Evolutionary conservation across 1,140 invertebrate species (phyloP).

Genomic region (Sinonovacula constricta): DNA sequence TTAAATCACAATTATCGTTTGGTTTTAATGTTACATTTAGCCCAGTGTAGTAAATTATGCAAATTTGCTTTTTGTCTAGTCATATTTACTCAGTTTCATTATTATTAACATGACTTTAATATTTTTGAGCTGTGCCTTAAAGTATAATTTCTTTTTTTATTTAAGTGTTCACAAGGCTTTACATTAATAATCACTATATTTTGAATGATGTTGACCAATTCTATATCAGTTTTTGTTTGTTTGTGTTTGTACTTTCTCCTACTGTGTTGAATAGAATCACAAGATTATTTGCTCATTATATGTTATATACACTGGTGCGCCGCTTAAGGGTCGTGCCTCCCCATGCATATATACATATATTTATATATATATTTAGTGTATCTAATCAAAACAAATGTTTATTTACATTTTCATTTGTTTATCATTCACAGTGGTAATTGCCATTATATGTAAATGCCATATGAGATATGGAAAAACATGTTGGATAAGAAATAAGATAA

Average conservation of each 20-base stretch:
- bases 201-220: conserved; percentile 59
- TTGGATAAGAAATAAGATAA: neutral
- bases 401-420: conserved; percentile 47
- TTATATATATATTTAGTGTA: conserved; percentile 37
- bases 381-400: conserved; percentile 53
- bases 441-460: conserved; percentile 33
- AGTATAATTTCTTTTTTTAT: conserved; percentile 53
- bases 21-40: too few relatives aligned
- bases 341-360: conserved; percentile 56
- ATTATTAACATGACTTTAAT: conserved; percentile 62
- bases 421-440: conserved; percentile 32
- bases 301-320: conserved; percentile 12
- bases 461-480: conserved; percentile 4
- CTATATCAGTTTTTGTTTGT: conserved; percentile 44
- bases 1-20: too few relatives aligned
- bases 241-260: conserved; percentile 54
- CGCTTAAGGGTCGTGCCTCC: conserved; percentile 42
- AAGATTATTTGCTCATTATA: conserved; percentile 33
- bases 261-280: conserved; percentile 37
- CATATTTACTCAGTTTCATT: conserved; percentile 67
- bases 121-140: conserved; percentile 76
- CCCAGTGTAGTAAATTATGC: too few relatives aligned
- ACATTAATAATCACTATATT: conserved; percentile 54
- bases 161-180: conserved; percentile 70
- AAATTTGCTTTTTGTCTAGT: conserved; percentile 66